Evolutionary conservation across 1,140 invertebrate genomes (phyloP).

Genomic region (Drosophila rufa): DNA sequence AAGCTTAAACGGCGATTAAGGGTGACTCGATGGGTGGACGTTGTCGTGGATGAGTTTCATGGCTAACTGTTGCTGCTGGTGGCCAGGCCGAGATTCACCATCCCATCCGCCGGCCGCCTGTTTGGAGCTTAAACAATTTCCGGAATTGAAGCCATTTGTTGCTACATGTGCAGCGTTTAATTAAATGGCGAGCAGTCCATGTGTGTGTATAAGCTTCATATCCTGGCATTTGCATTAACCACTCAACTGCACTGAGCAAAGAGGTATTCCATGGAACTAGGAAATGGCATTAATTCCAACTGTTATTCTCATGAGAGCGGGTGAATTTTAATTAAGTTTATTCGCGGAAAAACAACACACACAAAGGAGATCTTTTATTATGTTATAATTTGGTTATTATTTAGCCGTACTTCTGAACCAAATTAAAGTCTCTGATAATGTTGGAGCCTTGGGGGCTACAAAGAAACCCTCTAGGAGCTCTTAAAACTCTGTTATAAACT

Average conservation of each 20-base stretch:
- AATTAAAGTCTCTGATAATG: neutral
- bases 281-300: neutral
- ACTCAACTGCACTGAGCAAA: conserved; percentile 14
- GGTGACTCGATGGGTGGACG: conserved; percentile 29
- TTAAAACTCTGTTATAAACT: neutral
- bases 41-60: no score
- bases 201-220: neutral
- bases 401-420: no score
- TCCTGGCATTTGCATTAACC: conserved; percentile 13
- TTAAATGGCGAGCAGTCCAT: conserved; percentile 56
- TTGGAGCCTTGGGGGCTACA: neutral
- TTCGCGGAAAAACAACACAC: no score
- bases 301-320: neutral
- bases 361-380: no score
- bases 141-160: conserved; percentile 65
- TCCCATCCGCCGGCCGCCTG: conserved; percentile 9
- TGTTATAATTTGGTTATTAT: no score
- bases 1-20: conserved; percentile 78
- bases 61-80: conserved; percentile 32
- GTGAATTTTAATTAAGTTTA: no score
- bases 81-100: conserved; percentile 11
- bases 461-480: no score
- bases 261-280: neutral
- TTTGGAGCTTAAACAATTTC: conserved; percentile 70
- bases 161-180: conserved; percentile 61